A percentile compares a stretch with the other conserved stretches of the same genome.
Evolutionary conservation across 2,888 invertebrate species (phyloP).

Genomic region (Lycaena phlaeas): DNA sequence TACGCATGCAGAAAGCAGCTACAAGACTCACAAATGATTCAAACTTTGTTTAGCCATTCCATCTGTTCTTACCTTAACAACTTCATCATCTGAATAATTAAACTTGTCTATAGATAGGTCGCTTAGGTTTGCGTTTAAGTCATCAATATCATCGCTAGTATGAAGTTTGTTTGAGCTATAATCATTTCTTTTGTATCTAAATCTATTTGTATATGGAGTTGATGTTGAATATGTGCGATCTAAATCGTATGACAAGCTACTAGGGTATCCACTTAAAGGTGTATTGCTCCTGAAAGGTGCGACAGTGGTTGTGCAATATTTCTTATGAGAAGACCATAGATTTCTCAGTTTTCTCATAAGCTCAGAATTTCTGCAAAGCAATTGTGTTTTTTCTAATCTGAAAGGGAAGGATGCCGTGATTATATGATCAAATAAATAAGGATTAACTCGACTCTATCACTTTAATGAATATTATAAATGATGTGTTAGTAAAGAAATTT

Average conservation of each 20-base stretch:
- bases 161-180: constrained; percentile 16
- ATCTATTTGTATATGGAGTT: constrained; percentile 51
- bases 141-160: constrained; percentile 37
- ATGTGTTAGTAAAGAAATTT: background rate
- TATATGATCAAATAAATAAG: background rate
- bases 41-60: too few relatives aligned
- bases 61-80: constrained; percentile 42
- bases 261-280: constrained; percentile 59
- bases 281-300: constrained; percentile 51
- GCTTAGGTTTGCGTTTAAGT: constrained; percentile 45
- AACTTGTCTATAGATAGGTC: constrained; percentile 56
- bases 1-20: background rate
- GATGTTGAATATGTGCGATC: constrained; percentile 61
- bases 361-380: constrained; percentile 75
- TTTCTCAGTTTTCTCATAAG: constrained; percentile 75
- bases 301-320: constrained; percentile 62
- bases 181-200: constrained; percentile 38
- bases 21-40: background rate
- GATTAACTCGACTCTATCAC: background rate
- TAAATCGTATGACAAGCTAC: constrained; percentile 57
- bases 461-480: constrained; percentile 7
- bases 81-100: constrained; percentile 56
- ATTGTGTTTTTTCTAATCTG: constrained; percentile 75
- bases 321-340: constrained; percentile 76
- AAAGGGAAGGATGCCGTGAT: constrained; percentile 37